Evolutionary conservation across 2,888 invertebrate genomes (phyloP), one percentile per base, ranked within the genome.

Genomic region (Cosmia pyralina): DNA sequence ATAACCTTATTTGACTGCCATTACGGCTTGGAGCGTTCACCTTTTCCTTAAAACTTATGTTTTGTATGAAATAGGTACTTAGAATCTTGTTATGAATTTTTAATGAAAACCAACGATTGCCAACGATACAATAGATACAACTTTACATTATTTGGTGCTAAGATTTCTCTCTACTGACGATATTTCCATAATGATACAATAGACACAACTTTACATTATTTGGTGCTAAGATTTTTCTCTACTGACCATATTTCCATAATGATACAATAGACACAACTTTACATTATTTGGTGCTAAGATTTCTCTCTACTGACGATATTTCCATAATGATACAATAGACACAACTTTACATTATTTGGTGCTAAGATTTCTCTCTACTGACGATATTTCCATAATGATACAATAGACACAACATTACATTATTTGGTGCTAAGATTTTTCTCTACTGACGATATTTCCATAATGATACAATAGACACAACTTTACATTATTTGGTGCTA

Each of bases 1-100:
- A 85, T 87, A 86, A 84, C 87, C 86, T 84, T 90, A 85, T 87
- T 85, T 79, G 79, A 82, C 74, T 84, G 67, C 60, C 76, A 81
- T 82, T 82, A 81, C 82, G 79, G 52, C 76, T 77, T 48, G 52
- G 87, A 77, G 67, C 87, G 64, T 86, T 86, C 80, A 85, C 84
- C 87, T 87, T 64, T 70, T 59, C 69, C 59, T 63, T 63, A 44
- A 46, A 52, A 50, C 38, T 19, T 44, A 38, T 73, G 38, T 19
- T 44, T 50, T 62, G 22, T 28, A 28, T 1, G 8, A 28, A 58
- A 44, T 53, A n/a, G n/a, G n/a, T n/a, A 19, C 4, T 11, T 38
- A 48, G 38, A 38, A 38, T 38, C 38, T 38, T 38, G 5, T 0
- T 17, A 38, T 38, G 11, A 38, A 22, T 8, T 41, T 60, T 52